Conservation (phyloP, 2,797 vertebrate genomes). For the Pantherophis alleghaniensis region DNA sequence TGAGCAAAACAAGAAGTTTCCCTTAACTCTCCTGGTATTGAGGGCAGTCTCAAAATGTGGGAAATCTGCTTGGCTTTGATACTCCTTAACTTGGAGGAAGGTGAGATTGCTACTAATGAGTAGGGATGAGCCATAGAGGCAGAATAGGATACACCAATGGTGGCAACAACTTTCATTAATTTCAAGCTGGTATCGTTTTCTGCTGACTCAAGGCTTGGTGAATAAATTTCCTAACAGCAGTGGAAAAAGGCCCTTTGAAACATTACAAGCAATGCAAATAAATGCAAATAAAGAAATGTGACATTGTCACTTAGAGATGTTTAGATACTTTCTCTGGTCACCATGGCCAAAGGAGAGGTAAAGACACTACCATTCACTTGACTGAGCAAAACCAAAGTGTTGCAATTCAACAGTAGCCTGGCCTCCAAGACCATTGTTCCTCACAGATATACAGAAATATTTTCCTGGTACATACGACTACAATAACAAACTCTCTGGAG, state of each 20-base stretch:
- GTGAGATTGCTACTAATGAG: background rate
- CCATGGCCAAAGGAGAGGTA: background rate
- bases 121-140: background rate
- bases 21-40: background rate
- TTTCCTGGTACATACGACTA: background rate
- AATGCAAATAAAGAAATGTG: background rate
- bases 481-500: background rate
- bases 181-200: background rate
- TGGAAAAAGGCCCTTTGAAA: background rate
- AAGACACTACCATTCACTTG: background rate
- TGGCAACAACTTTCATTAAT: background rate
- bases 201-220: background rate
- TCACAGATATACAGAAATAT: background rate
- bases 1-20: background rate
- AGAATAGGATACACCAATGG: background rate
- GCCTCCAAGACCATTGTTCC: background rate
- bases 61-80: background rate
- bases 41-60: background rate
- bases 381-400: background rate
- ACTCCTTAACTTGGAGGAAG: background rate
- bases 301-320: background rate
- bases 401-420: background rate
- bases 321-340: background rate
- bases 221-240: background rate
- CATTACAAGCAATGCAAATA: background rate